Evolutionary conservation across 2,113 vertebrate genomes (phyloP).

Genomic region (Epinephelus moara): DNA sequence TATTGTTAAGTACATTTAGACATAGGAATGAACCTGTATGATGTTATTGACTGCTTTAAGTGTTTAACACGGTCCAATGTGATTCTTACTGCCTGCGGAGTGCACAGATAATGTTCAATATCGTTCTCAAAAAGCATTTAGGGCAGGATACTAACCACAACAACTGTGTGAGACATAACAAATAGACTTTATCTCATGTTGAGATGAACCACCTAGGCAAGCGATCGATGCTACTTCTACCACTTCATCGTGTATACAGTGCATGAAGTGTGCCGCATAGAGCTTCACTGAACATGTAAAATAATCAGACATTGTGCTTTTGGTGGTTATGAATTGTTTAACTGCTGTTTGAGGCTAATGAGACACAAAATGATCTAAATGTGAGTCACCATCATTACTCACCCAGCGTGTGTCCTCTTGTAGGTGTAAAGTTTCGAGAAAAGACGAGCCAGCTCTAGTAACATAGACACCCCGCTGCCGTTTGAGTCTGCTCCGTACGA

Average conservation of each 20-base stretch:
- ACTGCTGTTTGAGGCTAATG: neutral
- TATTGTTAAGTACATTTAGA: constrained; percentile 21
- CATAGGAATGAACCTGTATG: neutral
- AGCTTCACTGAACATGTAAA: neutral
- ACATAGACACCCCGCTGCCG: constrained; percentile 92
- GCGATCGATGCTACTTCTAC: neutral
- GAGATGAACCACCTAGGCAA: neutral
- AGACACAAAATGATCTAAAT: neutral
- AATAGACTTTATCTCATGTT: constrained; percentile 12
- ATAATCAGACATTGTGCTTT: neutral
- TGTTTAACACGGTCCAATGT: constrained; percentile 24
- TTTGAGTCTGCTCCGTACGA: constrained; percentile 97
- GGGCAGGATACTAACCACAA: neutral
- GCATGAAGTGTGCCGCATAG: neutral
- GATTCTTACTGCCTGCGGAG: neutral
- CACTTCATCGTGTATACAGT: neutral
- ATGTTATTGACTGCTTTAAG: constrained; percentile 22
- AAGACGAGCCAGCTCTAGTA: constrained; percentile 95
- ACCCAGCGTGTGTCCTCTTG: constrained; percentile 97
- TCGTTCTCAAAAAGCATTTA: constrained; percentile 17
- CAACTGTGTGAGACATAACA: constrained; percentile 10
- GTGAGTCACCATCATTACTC: constrained; percentile 4
- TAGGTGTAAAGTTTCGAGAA: constrained; percentile 98
- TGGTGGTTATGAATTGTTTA: neutral
- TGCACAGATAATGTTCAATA: constrained; percentile 18